phyloP scores from a whole-genome alignment of 2,888 invertebrate genomes.

The Phrixothrix hirtus region DNA sequence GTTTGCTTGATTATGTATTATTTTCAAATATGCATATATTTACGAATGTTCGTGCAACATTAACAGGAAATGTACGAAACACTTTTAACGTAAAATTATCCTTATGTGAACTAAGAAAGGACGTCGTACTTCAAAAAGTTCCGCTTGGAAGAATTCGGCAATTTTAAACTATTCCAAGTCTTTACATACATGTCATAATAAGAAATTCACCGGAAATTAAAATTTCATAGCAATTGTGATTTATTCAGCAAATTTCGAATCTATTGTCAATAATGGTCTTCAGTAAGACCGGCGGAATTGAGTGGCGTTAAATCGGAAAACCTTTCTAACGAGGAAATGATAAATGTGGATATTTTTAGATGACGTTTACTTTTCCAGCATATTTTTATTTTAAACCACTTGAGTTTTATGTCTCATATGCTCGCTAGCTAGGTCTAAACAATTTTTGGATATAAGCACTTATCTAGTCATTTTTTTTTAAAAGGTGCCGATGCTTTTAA shows the following conservation, averaged over 20 bases:
- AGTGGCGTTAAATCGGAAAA: slow-evolving; percentile 22
- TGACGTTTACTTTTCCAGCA: slow-evolving; percentile 21
- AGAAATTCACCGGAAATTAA: slow-evolving; percentile 40
- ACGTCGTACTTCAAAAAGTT: slow-evolving; percentile 19
- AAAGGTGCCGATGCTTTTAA: slow-evolving; percentile 34
- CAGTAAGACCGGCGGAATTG: slow-evolving; percentile 12
- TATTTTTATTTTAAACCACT: slow-evolving; percentile 35
- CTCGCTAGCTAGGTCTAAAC: slow-evolving; percentile 35
- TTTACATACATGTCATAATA: slow-evolving; percentile 19
- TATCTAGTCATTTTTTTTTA: slow-evolving; percentile 33
- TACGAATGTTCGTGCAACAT: too few relatives aligned
- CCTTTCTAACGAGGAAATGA: slow-evolving; percentile 23
- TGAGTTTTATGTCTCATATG: slow-evolving; percentile 40
- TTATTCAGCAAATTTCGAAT: slow-evolving; percentile 27
- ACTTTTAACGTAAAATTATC: slow-evolving; percentile 8
- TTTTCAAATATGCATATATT: too few relatives aligned
- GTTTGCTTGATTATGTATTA: too few relatives aligned
- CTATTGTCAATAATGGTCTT: slow-evolving; percentile 22
- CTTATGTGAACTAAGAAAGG: slow-evolving; percentile 13
- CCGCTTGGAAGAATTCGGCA: slow-evolving; percentile 18
- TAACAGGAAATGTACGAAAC: too few relatives aligned
- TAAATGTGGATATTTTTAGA: slow-evolving; percentile 25
- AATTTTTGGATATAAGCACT: slow-evolving; percentile 40
- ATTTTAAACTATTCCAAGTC: slow-evolving; percentile 28
- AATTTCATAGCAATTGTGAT: slow-evolving; percentile 36